Evolutionary conservation across 2,888 invertebrate genomes (phyloP), one percentile per base, ranked within the genome.

Genomic region (Pseudococcus longispinus): DNA sequence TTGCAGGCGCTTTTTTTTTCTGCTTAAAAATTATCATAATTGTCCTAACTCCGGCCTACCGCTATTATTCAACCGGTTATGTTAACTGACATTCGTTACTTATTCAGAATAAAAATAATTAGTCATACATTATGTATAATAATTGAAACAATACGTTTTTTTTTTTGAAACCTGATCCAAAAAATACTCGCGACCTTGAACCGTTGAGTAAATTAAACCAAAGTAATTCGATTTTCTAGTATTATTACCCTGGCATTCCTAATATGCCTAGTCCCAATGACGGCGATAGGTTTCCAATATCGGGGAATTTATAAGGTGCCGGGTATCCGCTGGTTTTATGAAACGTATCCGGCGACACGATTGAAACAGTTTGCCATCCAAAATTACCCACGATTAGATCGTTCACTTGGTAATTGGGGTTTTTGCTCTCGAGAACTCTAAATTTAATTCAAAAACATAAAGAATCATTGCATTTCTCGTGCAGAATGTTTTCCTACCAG

Each of bases 201-300:
- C 42, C 55, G 32, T 1, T 5, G 23, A 13, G 1, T 26, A 55
- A 83, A 55, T 37, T 84, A 60, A 26, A 55, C 46, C 20, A 60
- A 55, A 11, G 20, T 65, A 32, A 84, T 29, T 29, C 70, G 23
- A 23, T 60, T 60, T 29, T 18, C 11, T 37, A 23, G n/a, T 11
- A 29, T 74, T 89, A 91, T 90, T 91, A 95, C 94, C 95, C 95
- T 77, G 95, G 94, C 94, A 94, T 94, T 89, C 95, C 95, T 77
- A 95, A 90, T 82, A 93, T 90, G 85, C 95, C 95, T 26, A 95
- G 90, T n/a, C 91, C 93, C 85, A 94, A 91, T 0, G 95, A 95
- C 9, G 92, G 89, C 0, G 95, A 92, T 87, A 94, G 90, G 42
- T 92, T 91, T 55, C 92, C 92, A 55, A 94, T 90, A 88, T 94